A percentile compares a stretch with the other conserved stretches of the same genome.
Evolutionary conservation across 2,797 vertebrate species (phyloP).

Genomic region (Psittacula echo): DNA sequence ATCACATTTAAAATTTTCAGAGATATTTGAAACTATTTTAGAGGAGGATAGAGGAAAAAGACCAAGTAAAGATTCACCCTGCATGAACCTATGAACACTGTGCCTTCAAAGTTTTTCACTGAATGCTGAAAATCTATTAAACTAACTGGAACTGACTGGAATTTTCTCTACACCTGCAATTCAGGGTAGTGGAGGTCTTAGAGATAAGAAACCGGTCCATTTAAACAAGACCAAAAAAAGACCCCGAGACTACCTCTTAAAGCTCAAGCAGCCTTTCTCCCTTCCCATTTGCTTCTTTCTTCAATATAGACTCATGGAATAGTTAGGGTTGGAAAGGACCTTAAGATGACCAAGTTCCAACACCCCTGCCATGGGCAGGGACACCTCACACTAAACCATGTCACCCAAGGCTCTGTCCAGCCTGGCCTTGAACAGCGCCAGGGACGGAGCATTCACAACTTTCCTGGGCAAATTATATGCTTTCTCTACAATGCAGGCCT

Average conservation of each 20-base stretch:
- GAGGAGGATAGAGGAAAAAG: background rate
- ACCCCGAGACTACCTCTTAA: background rate
- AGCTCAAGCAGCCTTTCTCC: background rate
- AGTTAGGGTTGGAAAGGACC: background rate
- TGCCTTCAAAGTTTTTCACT: background rate
- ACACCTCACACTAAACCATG: background rate
- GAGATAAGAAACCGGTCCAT: background rate
- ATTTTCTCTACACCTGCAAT: background rate
- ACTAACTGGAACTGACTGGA: background rate
- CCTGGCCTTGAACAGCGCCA: background rate
- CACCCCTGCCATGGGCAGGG: background rate
- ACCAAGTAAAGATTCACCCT: background rate
- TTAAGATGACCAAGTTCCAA: background rate
- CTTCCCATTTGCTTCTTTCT: background rate
- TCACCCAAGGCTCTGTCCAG: background rate
- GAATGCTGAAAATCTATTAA: background rate
- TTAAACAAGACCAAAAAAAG: background rate
- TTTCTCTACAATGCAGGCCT: background rate
- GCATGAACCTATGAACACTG: background rate
- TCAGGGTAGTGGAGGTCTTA: background rate
- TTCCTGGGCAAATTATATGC: background rate
- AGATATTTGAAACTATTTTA: background rate
- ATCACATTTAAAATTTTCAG: background rate
- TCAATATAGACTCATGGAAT: background rate
- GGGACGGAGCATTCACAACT: background rate